Evolutionary conservation across 2,888 invertebrate genomes (phyloP), one percentile per base, ranked within the genome.

Genomic region (Micropterix aruncella): DNA sequence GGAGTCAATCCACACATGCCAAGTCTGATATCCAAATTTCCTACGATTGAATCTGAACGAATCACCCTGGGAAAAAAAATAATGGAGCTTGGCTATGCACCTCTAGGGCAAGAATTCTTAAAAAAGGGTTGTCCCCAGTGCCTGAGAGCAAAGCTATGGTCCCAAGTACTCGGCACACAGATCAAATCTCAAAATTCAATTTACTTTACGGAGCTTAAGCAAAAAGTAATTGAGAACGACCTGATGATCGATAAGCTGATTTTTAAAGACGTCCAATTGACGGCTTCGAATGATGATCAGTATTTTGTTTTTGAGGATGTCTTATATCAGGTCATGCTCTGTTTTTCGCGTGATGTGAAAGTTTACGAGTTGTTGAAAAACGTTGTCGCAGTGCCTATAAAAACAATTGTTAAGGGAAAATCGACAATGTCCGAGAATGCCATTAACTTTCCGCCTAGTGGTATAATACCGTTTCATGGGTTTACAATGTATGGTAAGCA

Each of bases 251-350:
- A 96, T 61, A 92, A 91, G 61, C 70, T 96, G 5, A 86, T 95
- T 53, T 90, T 94, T 54, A 96, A 95, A 72, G 96, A 96, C 60
- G 89, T 96, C 5, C 93, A 93, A 62, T 63, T 95, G 47, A 96
- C 95, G 1, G 93, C 95, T 0, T 92, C 93, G 7, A 96, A 96
- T 61, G 95, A 96, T 59, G 95, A 96, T 62, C 95, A 95, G 60
- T 95, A 95, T 61, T 96, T 96, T 61, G 94, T 96, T 0, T 96
- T 94, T 61, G 95, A 96, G 70, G 96, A 96, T 64, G 80, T 93
- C 44, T 66, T 96, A 1, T 93, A 93, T 61, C 94, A 95, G 74
- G 86, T 85, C 17, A 80, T 92, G 78, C 61, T 95, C 44, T 92
- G 92, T 56, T 95, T 95, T 64, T 91, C 91, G 9, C 77, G 95